Conservation (phyloP, 2,113 vertebrate genomes). For the Urocynchramus pylzowi region DNA sequence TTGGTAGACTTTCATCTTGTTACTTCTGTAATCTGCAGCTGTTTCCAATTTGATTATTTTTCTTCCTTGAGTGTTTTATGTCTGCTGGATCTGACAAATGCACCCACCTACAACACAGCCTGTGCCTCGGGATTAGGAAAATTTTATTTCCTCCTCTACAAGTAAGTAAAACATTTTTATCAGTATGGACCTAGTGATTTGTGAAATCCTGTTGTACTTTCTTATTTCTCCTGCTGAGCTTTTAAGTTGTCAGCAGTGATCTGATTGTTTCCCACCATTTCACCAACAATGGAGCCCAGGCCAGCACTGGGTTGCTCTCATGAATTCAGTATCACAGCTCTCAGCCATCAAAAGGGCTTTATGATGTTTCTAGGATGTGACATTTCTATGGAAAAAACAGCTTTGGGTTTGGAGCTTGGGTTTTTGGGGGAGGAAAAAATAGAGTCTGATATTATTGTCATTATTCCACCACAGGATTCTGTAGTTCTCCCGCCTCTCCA, state of each 20-base stretch:
- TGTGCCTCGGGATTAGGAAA: not conserved
- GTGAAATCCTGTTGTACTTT: not conserved
- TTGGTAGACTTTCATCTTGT: not conserved
- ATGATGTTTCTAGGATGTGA: not conserved
- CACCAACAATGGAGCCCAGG: not conserved
- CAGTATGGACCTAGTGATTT: not conserved
- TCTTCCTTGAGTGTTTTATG: not conserved
- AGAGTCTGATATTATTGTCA: not conserved
- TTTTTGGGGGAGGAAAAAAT: not conserved
- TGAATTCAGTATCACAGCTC: not conserved
- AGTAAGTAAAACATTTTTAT: conserved; percentile 1
- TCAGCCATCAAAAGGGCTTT: not conserved
- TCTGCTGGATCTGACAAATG: not conserved
- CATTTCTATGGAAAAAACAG: not conserved
- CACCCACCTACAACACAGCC: not conserved
- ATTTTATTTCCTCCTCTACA: not conserved
- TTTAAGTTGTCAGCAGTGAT: conserved; percentile 10
- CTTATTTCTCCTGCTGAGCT: conserved; percentile 1
- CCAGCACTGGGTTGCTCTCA: not conserved
- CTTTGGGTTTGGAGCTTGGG: not conserved
- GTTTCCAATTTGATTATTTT: conserved; percentile 7
- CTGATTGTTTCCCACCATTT: conserved; percentile 23
- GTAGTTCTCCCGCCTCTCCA: not conserved
- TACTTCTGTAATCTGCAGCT: not conserved
- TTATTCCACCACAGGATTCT: not conserved